Evolutionary conservation across 92 coral and sea anemone genomes (phyloP), one percentile per base, ranked within the genome.

Genomic region (Paramuricea clavata): DNA sequence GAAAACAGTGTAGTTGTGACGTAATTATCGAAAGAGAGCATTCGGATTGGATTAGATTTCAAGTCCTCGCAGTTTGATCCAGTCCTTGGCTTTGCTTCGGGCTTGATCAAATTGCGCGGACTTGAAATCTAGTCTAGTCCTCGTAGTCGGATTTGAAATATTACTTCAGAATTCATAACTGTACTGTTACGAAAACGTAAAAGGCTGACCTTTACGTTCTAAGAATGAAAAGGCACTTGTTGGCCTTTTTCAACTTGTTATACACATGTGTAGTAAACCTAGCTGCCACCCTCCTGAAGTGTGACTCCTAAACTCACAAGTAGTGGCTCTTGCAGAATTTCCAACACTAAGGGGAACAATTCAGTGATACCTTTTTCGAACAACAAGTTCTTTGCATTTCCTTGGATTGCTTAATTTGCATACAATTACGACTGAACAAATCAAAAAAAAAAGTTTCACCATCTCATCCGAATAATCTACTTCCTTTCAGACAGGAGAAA

Each of bases 391-490:
- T 61, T 81, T 86, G 74, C 93, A 87, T 86, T 87, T 82, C 16
- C 90, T n/a, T n/a, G 88, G 84, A 81, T 87, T 90, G 62, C 93
- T n/a, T n/a, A n/a, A n/a, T 86, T 31, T 83, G 72, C 91, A 90
- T 86, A 15, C 65, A 28, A 57, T 90, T 87, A 81, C 61, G 43
- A 35, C 54, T 26, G 26, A 90, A 69, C 90, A 88, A 81, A 25
- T 50, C 61, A n/a, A n/a, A 59, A 86, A 23, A 82, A 86, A 90
- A 60, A 81, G 75, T 54, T 73, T 52, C 59, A 82, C 87, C 50
- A 75, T 9, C 5, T 82, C 79, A n/a, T 28, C n/a, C 31, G 87
- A 80, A 32, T 43, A 36, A 71, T 90, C 86, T n/a, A 31, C 22
- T 31, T 71, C 35, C 16, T 80, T 72, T 52, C 78, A 90, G 34